A percentile compares a stretch with the other conserved stretches of the same genome.
Conservation (phyloP, 2,888 invertebrate species). For the Drosophila silvestris region DNA sequence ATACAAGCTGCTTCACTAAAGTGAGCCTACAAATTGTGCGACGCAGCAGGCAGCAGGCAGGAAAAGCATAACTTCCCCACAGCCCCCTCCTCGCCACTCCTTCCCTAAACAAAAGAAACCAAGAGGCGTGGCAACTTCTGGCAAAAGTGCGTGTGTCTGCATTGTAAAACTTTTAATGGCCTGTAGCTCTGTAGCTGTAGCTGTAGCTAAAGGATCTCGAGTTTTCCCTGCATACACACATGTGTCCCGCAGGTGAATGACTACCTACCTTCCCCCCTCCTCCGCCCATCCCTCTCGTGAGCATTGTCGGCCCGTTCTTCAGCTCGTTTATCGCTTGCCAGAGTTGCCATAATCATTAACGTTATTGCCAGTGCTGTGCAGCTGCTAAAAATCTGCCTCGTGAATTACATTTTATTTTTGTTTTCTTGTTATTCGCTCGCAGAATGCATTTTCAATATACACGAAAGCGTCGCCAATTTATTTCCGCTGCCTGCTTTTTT, state of each 20-base stretch:
- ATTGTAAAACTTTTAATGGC: slow-evolving; percentile 82
- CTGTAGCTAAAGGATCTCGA: slow-evolving; percentile 27
- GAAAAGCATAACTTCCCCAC: background rate
- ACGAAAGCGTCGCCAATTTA: slow-evolving; percentile 66
- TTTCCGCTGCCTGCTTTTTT: slow-evolving; percentile 49
- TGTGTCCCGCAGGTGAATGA: slow-evolving; percentile 69
- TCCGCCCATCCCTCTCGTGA: background rate
- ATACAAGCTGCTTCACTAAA: slow-evolving; percentile 52
- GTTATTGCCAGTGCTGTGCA: slow-evolving; percentile 63
- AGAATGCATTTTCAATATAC: slow-evolving; percentile 76
- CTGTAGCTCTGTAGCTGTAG: slow-evolving; percentile 36
- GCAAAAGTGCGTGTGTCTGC: slow-evolving; percentile 79
- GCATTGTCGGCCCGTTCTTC: background rate
- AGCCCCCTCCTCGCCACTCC: background rate
- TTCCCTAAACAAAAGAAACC: background rate
- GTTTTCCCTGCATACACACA: slow-evolving; percentile 39
- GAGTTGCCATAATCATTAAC: slow-evolving; percentile 73
- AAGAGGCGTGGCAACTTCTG: slow-evolving; percentile 40
- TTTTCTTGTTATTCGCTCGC: slow-evolving; percentile 6
- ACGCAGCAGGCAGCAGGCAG: slow-evolving; percentile 14
- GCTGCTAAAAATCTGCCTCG: slow-evolving; percentile 57
- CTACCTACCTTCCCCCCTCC: background rate
- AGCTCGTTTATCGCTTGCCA: slow-evolving; percentile 38
- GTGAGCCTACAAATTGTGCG: slow-evolving; percentile 48
- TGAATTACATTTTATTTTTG: slow-evolving; percentile 27